These are phyloP conservation scores for Polylopha cassiicola DNA, from an alignment of 2,888 invertebrate genomes.

Conservation along the genomic window DNA sequence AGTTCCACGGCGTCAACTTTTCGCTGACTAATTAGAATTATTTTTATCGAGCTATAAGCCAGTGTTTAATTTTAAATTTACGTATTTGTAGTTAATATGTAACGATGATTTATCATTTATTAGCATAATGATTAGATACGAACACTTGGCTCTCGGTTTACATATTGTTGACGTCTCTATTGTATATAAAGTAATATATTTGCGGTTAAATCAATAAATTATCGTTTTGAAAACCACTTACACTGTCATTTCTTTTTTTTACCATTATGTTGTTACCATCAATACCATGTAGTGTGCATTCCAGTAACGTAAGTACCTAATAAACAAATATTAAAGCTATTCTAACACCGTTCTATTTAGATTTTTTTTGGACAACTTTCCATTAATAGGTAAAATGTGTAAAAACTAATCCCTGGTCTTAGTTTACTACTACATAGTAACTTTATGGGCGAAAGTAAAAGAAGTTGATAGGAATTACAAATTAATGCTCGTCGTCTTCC, in stretches of 20 bases:
- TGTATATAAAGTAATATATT: slow-evolving; percentile 76
- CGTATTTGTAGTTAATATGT: slow-evolving; percentile 28
- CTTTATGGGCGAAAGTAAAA: too few species aligned
- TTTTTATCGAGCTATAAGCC: slow-evolving; percentile 32
- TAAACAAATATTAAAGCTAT: too few species aligned
- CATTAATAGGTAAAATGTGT: too few species aligned
- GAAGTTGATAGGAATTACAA: too few species aligned
- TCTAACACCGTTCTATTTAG: too few species aligned
- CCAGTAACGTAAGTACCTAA: too few species aligned
- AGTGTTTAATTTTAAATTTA: slow-evolving; percentile 32
- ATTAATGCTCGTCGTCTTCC: too few species aligned
- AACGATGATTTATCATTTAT: slow-evolving; percentile 34
- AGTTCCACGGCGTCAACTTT: slow-evolving; percentile 36
- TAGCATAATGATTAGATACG: slow-evolving; percentile 36
- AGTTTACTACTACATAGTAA: too few species aligned
- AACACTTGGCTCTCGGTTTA: slow-evolving; percentile 59
- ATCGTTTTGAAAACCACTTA: slow-evolving; percentile 64
- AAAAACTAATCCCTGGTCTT: too few species aligned
- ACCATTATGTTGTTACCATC: neutral
- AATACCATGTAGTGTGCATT: too few species aligned
- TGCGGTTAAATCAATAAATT: slow-evolving; percentile 75
- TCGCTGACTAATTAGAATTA: slow-evolving; percentile 31
- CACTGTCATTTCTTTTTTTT: slow-evolving; percentile 23
- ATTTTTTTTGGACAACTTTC: too few species aligned
- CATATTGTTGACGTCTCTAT: slow-evolving; percentile 72